A percentile compares a stretch with the other conserved stretches of the same genome.
phyloP scores from a whole-genome alignment of 2,888 invertebrate species.

The Melipona beecheii region DNA sequence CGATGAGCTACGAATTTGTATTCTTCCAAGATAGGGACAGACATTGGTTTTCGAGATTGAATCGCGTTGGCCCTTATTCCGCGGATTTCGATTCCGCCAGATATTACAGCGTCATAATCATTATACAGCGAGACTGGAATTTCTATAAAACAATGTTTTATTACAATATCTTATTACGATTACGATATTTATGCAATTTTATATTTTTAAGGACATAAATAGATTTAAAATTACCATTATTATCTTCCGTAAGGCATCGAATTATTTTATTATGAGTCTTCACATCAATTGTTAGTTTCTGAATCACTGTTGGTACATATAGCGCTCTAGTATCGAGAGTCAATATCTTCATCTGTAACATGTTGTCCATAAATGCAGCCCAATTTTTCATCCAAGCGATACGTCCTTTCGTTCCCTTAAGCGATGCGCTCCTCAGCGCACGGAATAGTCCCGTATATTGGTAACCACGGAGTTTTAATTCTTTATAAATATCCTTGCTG shows the following conservation, averaged over 20 bases:
- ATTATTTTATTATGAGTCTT: constrained; percentile 80
- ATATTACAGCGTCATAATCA: constrained; percentile 82
- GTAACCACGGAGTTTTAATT: constrained; percentile 85
- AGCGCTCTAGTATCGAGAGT: constrained; percentile 84
- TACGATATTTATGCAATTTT: neutral
- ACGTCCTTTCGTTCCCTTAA: constrained; percentile 81
- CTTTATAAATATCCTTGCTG: constrained; percentile 83
- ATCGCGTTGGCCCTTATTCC: constrained; percentile 87
- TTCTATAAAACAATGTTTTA: constrained; percentile 70
- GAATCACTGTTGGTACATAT: constrained; percentile 86
- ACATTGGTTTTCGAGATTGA: constrained; percentile 84
- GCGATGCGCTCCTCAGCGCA: constrained; percentile 84
- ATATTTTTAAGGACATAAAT: neutral
- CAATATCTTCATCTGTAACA: constrained; percentile 87
- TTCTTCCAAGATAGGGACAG: constrained; percentile 86
- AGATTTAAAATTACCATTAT: constrained; percentile 71
- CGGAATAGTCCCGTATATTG: constrained; percentile 85
- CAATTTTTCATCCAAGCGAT: constrained; percentile 87
- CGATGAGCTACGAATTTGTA: constrained; percentile 86
- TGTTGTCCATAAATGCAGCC: constrained; percentile 89
- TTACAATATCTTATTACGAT: neutral
- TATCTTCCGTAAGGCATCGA: constrained; percentile 67
- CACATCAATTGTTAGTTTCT: constrained; percentile 86
- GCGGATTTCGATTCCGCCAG: constrained; percentile 87
- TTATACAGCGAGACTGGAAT: constrained; percentile 82